Evolutionary conservation across 2,888 invertebrate genomes (phyloP).

Genomic region (Mythimna impura): DNA sequence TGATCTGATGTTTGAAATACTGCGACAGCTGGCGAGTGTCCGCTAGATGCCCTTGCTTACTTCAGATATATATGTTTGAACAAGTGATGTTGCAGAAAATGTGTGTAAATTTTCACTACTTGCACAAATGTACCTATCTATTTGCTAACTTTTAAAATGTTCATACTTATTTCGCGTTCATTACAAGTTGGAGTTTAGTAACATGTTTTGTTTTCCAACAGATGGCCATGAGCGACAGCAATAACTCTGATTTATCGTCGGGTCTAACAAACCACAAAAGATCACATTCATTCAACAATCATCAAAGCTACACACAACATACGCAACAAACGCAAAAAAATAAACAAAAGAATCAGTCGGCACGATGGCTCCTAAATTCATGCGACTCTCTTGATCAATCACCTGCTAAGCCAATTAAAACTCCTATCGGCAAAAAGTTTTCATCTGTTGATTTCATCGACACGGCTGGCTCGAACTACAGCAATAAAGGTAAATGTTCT

Average conservation of each 20-base stretch:
- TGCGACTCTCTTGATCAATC: slow-evolving; percentile 88
- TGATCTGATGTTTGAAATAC: slow-evolving; percentile 28
- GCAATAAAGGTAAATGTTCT: slow-evolving; percentile 86
- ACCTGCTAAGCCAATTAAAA: slow-evolving; percentile 84
- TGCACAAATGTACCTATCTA: slow-evolving; percentile 49
- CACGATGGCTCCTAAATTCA: slow-evolving; percentile 87
- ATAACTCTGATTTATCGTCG: slow-evolving; percentile 87
- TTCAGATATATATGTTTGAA: slow-evolving; percentile 68
- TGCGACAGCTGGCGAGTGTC: slow-evolving; percentile 57
- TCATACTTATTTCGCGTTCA: slow-evolving; percentile 9
- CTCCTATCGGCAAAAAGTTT: slow-evolving; percentile 91
- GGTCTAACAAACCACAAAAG: slow-evolving; percentile 92
- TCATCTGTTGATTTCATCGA: slow-evolving; percentile 90
- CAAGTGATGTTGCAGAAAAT: slow-evolving; percentile 69
- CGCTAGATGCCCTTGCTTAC: slow-evolving; percentile 67
- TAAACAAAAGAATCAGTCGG: slow-evolving; percentile 91
- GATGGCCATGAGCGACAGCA: slow-evolving; percentile 92
- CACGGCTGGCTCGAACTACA: slow-evolving; percentile 89
- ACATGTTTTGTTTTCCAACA: slow-evolving; percentile 74
- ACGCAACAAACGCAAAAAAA: slow-evolving; percentile 90
- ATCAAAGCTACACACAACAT: slow-evolving; percentile 92
- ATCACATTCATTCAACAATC: slow-evolving; percentile 93
- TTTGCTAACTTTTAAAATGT: slow-evolving; percentile 38
- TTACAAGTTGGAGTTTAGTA: slow-evolving; percentile 30
- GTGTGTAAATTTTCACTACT: slow-evolving; percentile 64